Evolutionary conservation across 1,140 invertebrate species (phyloP), one percentile per base, ranked within the genome.

Genomic region (Hyles euphorbiae): DNA sequence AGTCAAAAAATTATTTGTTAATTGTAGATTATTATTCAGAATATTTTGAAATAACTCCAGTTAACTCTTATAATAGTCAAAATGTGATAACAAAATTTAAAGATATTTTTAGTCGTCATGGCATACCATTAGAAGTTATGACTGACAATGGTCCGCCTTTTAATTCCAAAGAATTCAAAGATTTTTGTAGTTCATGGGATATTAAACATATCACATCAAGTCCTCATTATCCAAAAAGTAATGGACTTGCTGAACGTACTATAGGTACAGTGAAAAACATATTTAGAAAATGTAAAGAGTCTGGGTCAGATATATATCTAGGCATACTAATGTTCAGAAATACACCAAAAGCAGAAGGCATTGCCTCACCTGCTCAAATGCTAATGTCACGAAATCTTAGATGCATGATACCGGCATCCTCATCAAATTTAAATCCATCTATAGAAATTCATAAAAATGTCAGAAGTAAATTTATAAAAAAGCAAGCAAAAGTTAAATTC

Each of bases 21-120:
- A 11, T 70, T 3, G 51, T 61, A 52, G 64, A 70, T 61, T 66
- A 63, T 61, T 67, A 64, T 43, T 64, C 68, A 51, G 64, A 70
- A 49, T 70, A 55, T 50, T 60, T 70, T 58, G 68, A 70, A 65
- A 61, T 63, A 50, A 7, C 54, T 12, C 3, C 60, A 33, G 60
- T 8, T 44, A 32, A 56, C 4, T n/a, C 5, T 6, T 49, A 53
- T 53, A 66, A 48, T 32, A 61, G 57, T 51, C 53, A 53, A 49
- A 57, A 51, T 52, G 59, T 67, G 32, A 60, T 70, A 50, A 52
- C 36, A n/a, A 11, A 36, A 44, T 44, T 67, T 8, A 67, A 70
- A 60, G 59, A 48, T 58, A 66, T 70, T 57, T 66, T 70, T 56
- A 47, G 53, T 53, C 49, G 67, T 33, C 63, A 65, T 58, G 67